These are phyloP conservation scores for Rhopilema esculentum DNA, from an alignment of 30 jellyfish, hydroid and myxozoan genomes.

Conservation along the genomic window DNA sequence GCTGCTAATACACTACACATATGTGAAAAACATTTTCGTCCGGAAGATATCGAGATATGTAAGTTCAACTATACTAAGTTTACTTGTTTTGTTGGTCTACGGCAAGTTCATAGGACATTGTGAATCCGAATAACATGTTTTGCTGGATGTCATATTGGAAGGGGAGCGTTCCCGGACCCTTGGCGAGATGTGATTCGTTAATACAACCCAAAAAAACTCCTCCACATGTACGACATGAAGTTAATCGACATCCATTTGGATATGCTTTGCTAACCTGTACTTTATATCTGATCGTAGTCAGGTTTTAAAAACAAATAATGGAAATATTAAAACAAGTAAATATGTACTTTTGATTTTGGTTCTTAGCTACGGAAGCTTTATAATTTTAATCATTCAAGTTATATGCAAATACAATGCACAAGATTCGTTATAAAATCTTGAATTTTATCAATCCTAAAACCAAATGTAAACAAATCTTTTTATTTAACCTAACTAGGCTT, in stretches of 20 bases:
- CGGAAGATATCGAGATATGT: slow-evolving; percentile 8
- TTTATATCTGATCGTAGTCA: neutral
- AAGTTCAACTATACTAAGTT: neutral
- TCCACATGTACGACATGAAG: neutral
- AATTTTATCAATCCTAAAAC: neutral
- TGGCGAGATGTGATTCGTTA: neutral
- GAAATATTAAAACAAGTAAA: neutral
- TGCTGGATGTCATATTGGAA: neutral
- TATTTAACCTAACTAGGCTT: neutral
- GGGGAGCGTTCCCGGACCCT: neutral
- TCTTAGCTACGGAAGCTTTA: neutral
- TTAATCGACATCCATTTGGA: neutral
- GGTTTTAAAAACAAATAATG: neutral
- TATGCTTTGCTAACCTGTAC: neutral
- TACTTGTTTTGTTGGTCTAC: neutral
- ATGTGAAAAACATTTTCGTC: slow-evolving; percentile 65
- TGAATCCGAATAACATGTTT: neutral
- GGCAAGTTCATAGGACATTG: neutral
- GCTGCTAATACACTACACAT: slow-evolving; percentile 34
- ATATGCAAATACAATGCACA: neutral
- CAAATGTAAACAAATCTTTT: neutral
- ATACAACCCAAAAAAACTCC: neutral
- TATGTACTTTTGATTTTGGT: neutral
- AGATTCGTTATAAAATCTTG: neutral
- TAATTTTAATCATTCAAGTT: neutral